Percentiles rank a stretch among this genome's conserved stretches.
Evolutionary conservation across 2,888 invertebrate genomes (phyloP).

Genomic region (Opisthograptis luteolata): DNA sequence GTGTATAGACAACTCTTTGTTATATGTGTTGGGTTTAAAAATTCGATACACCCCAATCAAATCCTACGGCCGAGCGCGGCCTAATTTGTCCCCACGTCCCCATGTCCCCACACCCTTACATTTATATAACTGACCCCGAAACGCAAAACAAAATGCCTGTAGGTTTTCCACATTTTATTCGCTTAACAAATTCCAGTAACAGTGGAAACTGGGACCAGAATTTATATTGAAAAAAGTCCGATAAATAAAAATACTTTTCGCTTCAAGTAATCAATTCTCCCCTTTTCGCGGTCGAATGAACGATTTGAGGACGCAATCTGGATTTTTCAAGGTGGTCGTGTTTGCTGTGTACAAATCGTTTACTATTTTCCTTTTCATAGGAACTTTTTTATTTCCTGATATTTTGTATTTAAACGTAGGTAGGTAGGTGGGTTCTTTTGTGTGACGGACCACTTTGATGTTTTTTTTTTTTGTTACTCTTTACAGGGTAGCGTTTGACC

Average conservation of each 20-base stretch:
- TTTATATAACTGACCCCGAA: constrained; percentile 12
- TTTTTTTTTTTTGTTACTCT: too few species aligned
- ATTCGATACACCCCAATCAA: too few species aligned
- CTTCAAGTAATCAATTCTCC: constrained; percentile 59
- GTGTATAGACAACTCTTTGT: too few species aligned
- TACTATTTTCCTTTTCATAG: background rate
- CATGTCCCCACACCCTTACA: too few species aligned
- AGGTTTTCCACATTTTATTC: constrained; percentile 55
- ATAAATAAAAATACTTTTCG: constrained; percentile 65
- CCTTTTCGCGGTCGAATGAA: constrained; percentile 53
- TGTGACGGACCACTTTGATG: too few species aligned
- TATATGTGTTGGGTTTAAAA: too few species aligned
- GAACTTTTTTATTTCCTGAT: background rate
- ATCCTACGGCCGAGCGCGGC: too few species aligned
- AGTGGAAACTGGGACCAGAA: constrained; percentile 51
- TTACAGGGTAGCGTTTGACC: too few species aligned
- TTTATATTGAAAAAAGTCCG: constrained; percentile 56
- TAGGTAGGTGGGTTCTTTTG: too few species aligned
- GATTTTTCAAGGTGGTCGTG: constrained; percentile 34
- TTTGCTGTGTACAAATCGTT: constrained; percentile 30
- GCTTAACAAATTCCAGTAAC: constrained; percentile 56
- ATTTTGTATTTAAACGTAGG: too few species aligned
- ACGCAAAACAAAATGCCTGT: constrained; percentile 43
- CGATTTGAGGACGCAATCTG: constrained; percentile 45
- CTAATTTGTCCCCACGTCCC: constrained; percentile 12